Conservation (phyloP, 2,888 invertebrate genomes). For the Campaea margaritaria region DNA sequence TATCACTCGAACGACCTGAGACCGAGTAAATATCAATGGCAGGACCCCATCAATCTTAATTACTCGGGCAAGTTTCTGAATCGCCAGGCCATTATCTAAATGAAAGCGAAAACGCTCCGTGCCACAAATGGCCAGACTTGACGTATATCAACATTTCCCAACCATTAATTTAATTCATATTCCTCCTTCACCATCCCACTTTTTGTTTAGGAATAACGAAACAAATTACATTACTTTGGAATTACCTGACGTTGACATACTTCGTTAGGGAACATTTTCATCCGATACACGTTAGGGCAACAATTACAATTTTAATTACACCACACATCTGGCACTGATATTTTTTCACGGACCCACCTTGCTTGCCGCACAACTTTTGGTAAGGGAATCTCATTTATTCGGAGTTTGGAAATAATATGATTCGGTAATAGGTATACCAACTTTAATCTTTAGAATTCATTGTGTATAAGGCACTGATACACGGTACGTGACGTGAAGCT, state of each 20-base stretch:
- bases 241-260: constrained; percentile 42
- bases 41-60: constrained; percentile 68
- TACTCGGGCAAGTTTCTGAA: constrained; percentile 64
- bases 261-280: constrained; percentile 39
- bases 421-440: no score
- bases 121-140: constrained; percentile 38
- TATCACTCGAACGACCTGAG: constrained; percentile 38
- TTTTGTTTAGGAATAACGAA: constrained; percentile 47
- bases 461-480: no score
- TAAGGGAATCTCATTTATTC: constrained; percentile 2
- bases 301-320: constrained; percentile 48
- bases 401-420: constrained; percentile 1
- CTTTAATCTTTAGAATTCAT: no score
- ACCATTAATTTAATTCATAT: constrained; percentile 43
- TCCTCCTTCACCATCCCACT: constrained; percentile 36
- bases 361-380: background rate
- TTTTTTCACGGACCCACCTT: constrained; percentile 20
- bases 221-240: constrained; percentile 46
- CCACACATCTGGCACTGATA: constrained; percentile 34
- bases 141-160: constrained; percentile 33
- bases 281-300: constrained; percentile 31
- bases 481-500: no score
- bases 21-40: constrained; percentile 58
- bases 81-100: constrained; percentile 68
- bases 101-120: constrained; percentile 56